These are phyloP conservation scores for Lochmaea crataegi DNA, from an alignment of 2,888 invertebrate genomes.

Conservation along the genomic window DNA sequence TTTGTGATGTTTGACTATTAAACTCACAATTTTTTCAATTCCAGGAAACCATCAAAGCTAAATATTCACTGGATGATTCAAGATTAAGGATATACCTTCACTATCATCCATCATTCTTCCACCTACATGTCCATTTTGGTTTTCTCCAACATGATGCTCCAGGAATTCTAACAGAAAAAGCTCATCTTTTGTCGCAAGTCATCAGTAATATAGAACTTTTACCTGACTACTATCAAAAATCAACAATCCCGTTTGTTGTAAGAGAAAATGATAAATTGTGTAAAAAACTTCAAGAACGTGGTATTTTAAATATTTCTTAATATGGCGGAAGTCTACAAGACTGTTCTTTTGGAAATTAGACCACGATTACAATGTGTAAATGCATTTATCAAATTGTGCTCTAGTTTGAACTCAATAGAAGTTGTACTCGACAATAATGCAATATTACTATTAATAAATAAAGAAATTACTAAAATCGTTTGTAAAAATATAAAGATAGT, in stretches of 20 bases:
- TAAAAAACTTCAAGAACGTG: constrained; percentile 72
- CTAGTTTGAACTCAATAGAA: constrained; percentile 46
- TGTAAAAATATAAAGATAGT: constrained; percentile 52
- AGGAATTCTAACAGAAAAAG: constrained; percentile 85
- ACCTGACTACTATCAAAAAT: constrained; percentile 85
- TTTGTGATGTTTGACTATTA: no score
- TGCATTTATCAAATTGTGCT: constrained; percentile 65
- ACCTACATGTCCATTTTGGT: constrained; percentile 94
- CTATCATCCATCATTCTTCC: constrained; percentile 97
- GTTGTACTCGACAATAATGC: constrained; percentile 49
- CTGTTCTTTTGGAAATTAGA: constrained; percentile 71
- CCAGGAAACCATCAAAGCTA: constrained; percentile 79
- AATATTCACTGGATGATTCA: constrained; percentile 77
- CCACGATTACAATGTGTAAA: constrained; percentile 72
- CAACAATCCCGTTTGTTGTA: constrained; percentile 83
- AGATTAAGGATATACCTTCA: constrained; percentile 89
- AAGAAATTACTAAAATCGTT: constrained; percentile 42
- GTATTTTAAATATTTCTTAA: constrained; percentile 64
- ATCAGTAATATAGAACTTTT: constrained; percentile 90
- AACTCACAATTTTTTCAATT: constrained; percentile 56
- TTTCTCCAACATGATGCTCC: constrained; percentile 82
- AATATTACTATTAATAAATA: constrained; percentile 49
- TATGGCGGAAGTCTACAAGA: constrained; percentile 58
- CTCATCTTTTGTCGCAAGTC: constrained; percentile 88
- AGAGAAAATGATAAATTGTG: constrained; percentile 81